Conservation (phyloP, 2,888 invertebrate species). For the Drosophila imparisetae region DNA sequence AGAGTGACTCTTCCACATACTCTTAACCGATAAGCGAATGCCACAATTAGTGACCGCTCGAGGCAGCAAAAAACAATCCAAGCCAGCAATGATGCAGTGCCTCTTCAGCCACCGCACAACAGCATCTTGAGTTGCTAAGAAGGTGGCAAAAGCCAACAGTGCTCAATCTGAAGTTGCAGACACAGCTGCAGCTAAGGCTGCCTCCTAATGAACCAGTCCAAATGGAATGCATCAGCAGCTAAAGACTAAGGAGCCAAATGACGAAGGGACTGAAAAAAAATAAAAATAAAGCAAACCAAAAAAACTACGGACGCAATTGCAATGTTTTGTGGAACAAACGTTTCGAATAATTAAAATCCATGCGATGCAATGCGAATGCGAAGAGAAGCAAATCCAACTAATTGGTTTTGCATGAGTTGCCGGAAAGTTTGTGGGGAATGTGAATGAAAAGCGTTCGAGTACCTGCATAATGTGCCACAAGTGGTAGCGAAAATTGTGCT, state of each 20-base stretch:
- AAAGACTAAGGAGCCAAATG: slow-evolving; percentile 31
- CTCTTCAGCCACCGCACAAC: slow-evolving; percentile 7
- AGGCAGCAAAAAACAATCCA: slow-evolving; percentile 3
- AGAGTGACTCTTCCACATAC: slow-evolving; percentile 22
- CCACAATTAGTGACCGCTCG: slow-evolving; percentile 52
- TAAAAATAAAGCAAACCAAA: slow-evolving; percentile 2
- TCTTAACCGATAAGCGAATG: slow-evolving; percentile 20
- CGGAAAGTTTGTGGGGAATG: slow-evolving; percentile 13
- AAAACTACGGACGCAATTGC: slow-evolving; percentile 40
- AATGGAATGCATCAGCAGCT: slow-evolving; percentile 53
- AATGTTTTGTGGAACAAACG: slow-evolving; percentile 54
- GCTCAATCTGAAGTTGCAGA: slow-evolving; percentile 32
- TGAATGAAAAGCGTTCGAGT: background rate
- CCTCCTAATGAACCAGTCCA: slow-evolving; percentile 28
- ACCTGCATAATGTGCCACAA: slow-evolving; percentile 51
- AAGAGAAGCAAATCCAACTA: slow-evolving; percentile 74
- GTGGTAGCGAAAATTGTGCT: slow-evolving; percentile 43
- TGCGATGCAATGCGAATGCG: slow-evolving; percentile 59
- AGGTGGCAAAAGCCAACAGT: slow-evolving; percentile 47
- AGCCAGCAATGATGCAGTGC: slow-evolving; percentile 22
- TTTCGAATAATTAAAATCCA: slow-evolving; percentile 54
- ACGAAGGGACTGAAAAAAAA: background rate
- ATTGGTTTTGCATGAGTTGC: slow-evolving; percentile 80
- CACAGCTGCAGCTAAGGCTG: slow-evolving; percentile 17
- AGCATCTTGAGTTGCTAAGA: slow-evolving; percentile 55